A percentile compares a stretch with the other conserved stretches of the same genome.
Conservation (phyloP, 2,888 invertebrate genomes). For the Caenorhabditis wallacei region DNA sequence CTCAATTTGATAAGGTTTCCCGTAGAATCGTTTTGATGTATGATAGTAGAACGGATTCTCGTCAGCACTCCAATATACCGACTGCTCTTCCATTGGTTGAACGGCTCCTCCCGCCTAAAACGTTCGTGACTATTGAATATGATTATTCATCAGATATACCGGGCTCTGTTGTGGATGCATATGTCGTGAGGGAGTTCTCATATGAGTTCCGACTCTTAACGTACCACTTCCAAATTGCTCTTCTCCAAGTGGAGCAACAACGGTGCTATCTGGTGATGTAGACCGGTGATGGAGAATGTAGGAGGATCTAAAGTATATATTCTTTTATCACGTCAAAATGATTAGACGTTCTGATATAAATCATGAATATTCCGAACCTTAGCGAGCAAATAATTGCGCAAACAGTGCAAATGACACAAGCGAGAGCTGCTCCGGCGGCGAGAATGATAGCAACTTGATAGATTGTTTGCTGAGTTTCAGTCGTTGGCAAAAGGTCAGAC, state of each 20-base stretch:
- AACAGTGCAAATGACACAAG: slow-evolving; percentile 78
- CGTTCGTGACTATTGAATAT: neutral
- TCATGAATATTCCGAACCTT: slow-evolving; percentile 66
- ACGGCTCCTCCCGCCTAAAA: slow-evolving; percentile 65
- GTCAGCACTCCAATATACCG: slow-evolving; percentile 83
- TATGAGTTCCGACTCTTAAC: slow-evolving; percentile 63
- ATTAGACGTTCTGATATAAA: slow-evolving; percentile 29
- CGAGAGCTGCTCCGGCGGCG: slow-evolving; percentile 79
- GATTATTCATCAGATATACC: slow-evolving; percentile 22
- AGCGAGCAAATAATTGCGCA: slow-evolving; percentile 77
- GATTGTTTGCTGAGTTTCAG: slow-evolving; percentile 71
- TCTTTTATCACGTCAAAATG: too few species aligned
- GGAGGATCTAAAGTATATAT: slow-evolving; percentile 73
- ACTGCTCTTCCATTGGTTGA: slow-evolving; percentile 82
- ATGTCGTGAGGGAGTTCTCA: slow-evolving; percentile 59
- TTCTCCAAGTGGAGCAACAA: slow-evolving; percentile 74
- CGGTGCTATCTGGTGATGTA: slow-evolving; percentile 73
- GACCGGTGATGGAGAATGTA: slow-evolving; percentile 79
- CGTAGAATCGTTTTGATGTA: slow-evolving; percentile 80
- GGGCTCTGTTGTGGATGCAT: slow-evolving; percentile 57
- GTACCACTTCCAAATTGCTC: slow-evolving; percentile 72
- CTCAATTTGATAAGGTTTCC: slow-evolving; percentile 81
- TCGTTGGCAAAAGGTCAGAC: slow-evolving; percentile 72
- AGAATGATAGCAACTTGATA: slow-evolving; percentile 79
- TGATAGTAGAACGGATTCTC: slow-evolving; percentile 83